A percentile compares a stretch with the other conserved stretches of the same genome.
Evolutionary conservation across 2,113 vertebrate genomes (phyloP).

Genomic region (Dascyllus trimaculatus): DNA sequence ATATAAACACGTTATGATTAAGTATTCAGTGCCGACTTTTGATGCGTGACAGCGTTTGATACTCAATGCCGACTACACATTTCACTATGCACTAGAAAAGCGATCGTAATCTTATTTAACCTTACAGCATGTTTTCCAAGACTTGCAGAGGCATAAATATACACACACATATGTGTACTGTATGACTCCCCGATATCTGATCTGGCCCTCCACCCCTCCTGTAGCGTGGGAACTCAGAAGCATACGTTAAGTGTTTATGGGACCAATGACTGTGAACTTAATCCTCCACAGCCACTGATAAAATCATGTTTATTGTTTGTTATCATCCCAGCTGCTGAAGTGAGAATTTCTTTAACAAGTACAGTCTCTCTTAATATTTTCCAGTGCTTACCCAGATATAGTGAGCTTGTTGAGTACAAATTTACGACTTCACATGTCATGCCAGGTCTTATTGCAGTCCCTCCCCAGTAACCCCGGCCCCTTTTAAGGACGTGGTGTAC

Average conservation of each 20-base stretch:
- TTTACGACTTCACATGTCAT: slow-evolving; percentile 30
- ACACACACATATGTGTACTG: slow-evolving; percentile 14
- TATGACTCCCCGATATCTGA: slow-evolving; percentile 48
- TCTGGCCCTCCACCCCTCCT: slow-evolving; percentile 4
- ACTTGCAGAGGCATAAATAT: background rate
- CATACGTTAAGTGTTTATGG: slow-evolving; percentile 13
- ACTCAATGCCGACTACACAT: background rate
- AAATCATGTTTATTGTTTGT: slow-evolving; percentile 23
- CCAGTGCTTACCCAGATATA: background rate
- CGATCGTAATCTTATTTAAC: background rate
- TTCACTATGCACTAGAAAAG: background rate
- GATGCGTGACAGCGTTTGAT: background rate
- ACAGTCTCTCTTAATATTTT: background rate
- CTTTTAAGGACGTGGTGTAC: slow-evolving; percentile 56
- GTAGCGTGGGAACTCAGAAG: slow-evolving; percentile 31
- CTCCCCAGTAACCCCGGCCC: slow-evolving; percentile 7
- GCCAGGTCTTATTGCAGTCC: slow-evolving; percentile 41
- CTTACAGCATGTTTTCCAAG: slow-evolving; percentile 20
- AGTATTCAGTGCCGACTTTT: background rate
- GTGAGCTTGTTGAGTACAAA: slow-evolving; percentile 22
- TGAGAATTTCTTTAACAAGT: background rate
- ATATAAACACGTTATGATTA: background rate
- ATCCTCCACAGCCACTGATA: slow-evolving; percentile 25
- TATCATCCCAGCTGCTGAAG: slow-evolving; percentile 5
- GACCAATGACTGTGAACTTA: background rate